Evolutionary conservation across 92 coral and sea anemone species (phyloP), one percentile per base, ranked within the genome.

Genomic region (Galaxea fascicularis): DNA sequence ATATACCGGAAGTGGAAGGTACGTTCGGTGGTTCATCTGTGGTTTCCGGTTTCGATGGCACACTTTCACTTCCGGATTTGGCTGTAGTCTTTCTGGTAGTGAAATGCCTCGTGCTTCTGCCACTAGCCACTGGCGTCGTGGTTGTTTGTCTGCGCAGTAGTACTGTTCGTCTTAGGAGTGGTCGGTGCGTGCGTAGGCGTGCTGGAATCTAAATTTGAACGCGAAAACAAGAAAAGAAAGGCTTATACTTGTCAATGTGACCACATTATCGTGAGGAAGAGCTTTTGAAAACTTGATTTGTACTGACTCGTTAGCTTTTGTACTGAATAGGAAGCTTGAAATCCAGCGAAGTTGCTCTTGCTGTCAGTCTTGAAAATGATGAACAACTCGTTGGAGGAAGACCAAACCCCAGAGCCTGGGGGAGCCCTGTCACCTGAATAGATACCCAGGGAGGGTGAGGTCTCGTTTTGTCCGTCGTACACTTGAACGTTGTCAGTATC

Each of bases 311-410:
- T 75, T 30, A 67, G 80, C 57, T 20, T 58, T 30, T 75, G 80
- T 30, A 52, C 80, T 4, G 56, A 24, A 41, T 89, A 89, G 8
- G 74, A 64, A 10, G 89, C 92, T 58, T 63, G 66, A 47, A 89
- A 89, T n/a, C 92, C 92, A 39, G 47, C 28, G 22, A 68, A 65
- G 62, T 71, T 89, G 57, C 29, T 57, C 49, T 76, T 71, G 35
- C 51, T 49, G 39, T 83, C 92, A 31, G 92, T 64, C 51, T 67
- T 72, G 64, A 89, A 89, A 24, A 89, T 82, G 68, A 77, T 77
- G 45, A 83, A 89, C 63, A 89, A 53, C 82, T 54, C 78, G 86
- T 89, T 83, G 54, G 85, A 77, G 11, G 92, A 74, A 45, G 92
- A 89, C 39, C 15, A 58, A 4, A 89, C 81, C 29, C 75, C 89